A percentile compares a stretch with the other conserved stretches of the same genome.
phyloP scores from a whole-genome alignment of 2,797 vertebrate genomes.

The Xenentodon cancila region DNA sequence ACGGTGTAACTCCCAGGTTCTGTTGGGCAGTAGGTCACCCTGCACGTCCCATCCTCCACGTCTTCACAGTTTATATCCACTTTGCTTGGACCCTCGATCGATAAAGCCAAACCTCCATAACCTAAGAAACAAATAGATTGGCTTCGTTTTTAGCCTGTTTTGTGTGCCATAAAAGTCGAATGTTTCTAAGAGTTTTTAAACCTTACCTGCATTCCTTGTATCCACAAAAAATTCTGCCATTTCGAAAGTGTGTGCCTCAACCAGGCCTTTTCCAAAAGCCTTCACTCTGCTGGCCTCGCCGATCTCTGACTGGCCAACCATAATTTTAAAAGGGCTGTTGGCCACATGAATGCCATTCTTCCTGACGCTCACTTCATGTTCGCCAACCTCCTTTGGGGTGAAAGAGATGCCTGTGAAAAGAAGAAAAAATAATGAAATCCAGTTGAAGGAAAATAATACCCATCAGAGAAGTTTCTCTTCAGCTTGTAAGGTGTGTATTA shows the following conservation, averaged over 20 bases:
- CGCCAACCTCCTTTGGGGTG: constrained; percentile 96
- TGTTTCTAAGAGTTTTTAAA: not conserved
- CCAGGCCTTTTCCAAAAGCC: constrained; percentile 92
- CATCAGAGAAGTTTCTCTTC: not conserved
- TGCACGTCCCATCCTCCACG: constrained; percentile 94
- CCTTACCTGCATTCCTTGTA: constrained; percentile 92
- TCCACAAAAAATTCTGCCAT: constrained; percentile 96
- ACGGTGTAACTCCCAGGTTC: constrained; percentile 96
- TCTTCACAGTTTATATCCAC: constrained; percentile 99
- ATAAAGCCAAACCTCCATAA: constrained; percentile 94
- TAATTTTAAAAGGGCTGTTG: constrained; percentile 99
- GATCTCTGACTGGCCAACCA: constrained; percentile 96
- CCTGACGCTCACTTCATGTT: constrained; percentile 95
- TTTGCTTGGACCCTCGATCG: constrained; percentile 97
- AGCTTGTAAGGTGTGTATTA: constrained; percentile 6
- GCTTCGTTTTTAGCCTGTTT: not conserved
- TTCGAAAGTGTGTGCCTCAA: constrained; percentile 93
- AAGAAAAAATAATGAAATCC: not conserved
- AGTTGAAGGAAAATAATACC: constrained; percentile 8
- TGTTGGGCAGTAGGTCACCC: constrained; percentile 96
- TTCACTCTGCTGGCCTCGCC: constrained; percentile 95
- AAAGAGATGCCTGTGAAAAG: constrained; percentile 90
- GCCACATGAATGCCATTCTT: constrained; percentile 92
- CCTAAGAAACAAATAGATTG: constrained; percentile 71
- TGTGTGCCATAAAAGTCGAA: not conserved